These are phyloP conservation scores for Gobiocypris rarus DNA, from an alignment of 2,113 vertebrate genomes.

Conservation along the genomic window DNA sequence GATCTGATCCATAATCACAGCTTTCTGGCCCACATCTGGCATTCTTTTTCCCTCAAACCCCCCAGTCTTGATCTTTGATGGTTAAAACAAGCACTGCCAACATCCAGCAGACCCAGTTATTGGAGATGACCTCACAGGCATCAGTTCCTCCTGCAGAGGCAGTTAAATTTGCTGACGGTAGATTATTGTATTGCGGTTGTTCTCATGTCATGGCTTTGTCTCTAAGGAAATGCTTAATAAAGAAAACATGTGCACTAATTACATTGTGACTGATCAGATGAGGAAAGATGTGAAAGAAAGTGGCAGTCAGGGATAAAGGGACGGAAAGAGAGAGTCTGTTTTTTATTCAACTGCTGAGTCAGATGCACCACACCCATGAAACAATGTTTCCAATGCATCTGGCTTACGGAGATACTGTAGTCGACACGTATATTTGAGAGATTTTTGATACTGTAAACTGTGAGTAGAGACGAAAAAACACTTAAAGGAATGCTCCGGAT, in stretches of 20 bases:
- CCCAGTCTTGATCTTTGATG: constrained; percentile 13
- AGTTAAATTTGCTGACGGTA: constrained; percentile 1
- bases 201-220: constrained; percentile 28
- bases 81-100: constrained; percentile 38
- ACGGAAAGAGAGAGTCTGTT: constrained; percentile 11
- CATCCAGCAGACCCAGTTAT: constrained; percentile 16
- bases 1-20: constrained; percentile 39
- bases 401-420: background rate
- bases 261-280: constrained; percentile 3
- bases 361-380: constrained; percentile 37
- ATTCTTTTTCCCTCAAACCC: constrained; percentile 3
- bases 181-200: constrained; percentile 12
- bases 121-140: constrained; percentile 35
- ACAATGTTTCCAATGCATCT: constrained; percentile 26
- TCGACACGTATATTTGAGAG: background rate
- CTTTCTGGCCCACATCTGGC: constrained; percentile 1
- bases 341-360: constrained; percentile 38
- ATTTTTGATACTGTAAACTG: background rate
- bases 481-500: background rate
- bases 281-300: constrained; percentile 10
- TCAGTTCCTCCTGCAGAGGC: constrained; percentile 6
- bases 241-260: constrained; percentile 44
- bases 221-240: constrained; percentile 24
- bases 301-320: background rate
- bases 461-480: background rate